Evolutionary conservation across 2,113 vertebrate species (phyloP), one percentile per base, ranked within the genome.

Genomic region (Hiodon alosoides): DNA sequence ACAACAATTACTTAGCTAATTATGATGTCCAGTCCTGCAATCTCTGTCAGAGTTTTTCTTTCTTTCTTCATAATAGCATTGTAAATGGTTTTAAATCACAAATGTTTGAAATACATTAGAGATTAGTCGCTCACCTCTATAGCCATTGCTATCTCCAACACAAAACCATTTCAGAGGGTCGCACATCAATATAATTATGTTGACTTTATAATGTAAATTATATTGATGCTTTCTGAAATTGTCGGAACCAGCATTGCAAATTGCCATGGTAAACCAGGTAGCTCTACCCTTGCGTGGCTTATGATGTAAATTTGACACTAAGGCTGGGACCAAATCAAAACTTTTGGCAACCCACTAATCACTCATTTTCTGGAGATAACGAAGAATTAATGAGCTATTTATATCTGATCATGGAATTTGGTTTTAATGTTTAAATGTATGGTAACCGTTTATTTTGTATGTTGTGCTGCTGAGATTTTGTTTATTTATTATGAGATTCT

Each of bases 121-220:
- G 61, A 50, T 58, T 3, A n/a, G 52, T 61, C 48, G 71, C 13
- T 60, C 46, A 51, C 14, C n/a, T 31, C 58, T 13, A 48, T 50
- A 60, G 50, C 57, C 16, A 14, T 51, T 48, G 61, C 50, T 69
- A 51, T 62, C 52, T 69, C 69, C 16, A 69, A 60, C 50, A 11
- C 71, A 50, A 65, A 71, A 78, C 77, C 71, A 77, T 77, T 76
- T 76, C 73, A 69, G 73, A 77, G 73, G 73, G 79, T 76, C 78
- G 78, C 78, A 81, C 75, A 83, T 83, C 80, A 79, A 78, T 73
- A 78, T 82, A 83, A 83, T 82, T 79, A 83, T 82, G 82, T 82
- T 83, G 84, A 82, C 82, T 85, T 83, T 82, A 67, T 83, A 81
- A 85, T 80, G 78, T 78, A 81, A 85, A 83, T 85, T 82, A 82